Conservation (phyloP, 2,888 invertebrate genomes). For the Cosmorhoe ocellata region DNA sequence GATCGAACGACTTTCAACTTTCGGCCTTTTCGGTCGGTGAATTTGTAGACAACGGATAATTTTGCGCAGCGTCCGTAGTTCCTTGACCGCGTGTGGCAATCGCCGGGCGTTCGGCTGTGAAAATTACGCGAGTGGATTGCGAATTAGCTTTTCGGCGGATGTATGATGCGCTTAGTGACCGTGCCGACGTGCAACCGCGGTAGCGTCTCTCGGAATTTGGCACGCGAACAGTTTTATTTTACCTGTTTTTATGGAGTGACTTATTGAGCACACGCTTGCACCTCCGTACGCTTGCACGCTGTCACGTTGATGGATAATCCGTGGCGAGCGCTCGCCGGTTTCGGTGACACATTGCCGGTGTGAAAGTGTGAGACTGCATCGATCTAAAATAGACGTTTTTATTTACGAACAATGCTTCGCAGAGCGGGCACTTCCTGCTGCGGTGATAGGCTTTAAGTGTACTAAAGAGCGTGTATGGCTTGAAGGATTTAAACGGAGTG, state of each 20-base stretch:
- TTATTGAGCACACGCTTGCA: constrained; percentile 44
- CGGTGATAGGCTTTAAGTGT: constrained; percentile 35
- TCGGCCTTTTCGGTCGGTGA: constrained; percentile 40
- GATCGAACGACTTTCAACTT: constrained; percentile 46
- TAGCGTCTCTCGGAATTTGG: constrained; percentile 38
- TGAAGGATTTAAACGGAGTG: constrained; percentile 9
- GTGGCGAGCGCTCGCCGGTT: constrained; percentile 50
- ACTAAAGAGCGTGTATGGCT: constrained; percentile 33
- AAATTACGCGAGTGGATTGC: constrained; percentile 33
- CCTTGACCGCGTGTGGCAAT: constrained; percentile 29
- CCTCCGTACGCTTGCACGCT: constrained; percentile 33
- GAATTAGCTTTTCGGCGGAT: constrained; percentile 31
- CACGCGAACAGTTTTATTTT: constrained; percentile 35
- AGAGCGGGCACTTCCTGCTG: constrained; percentile 47
- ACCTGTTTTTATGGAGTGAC: constrained; percentile 31
- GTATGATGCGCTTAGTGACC: constrained; percentile 39
- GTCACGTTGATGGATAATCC: constrained; percentile 58
- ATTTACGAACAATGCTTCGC: constrained; percentile 61
- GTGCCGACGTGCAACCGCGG: constrained; percentile 29
- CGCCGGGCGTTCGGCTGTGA: constrained; percentile 23
- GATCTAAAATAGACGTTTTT: constrained; percentile 69
- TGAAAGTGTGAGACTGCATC: constrained; percentile 64
- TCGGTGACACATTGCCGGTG: constrained; percentile 59
- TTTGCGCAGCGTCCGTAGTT: constrained; percentile 25
- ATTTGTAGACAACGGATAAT: constrained; percentile 20